Evolutionary conservation across 2,797 vertebrate species (phyloP).

Genomic region (Coregonus sp.): DNA sequence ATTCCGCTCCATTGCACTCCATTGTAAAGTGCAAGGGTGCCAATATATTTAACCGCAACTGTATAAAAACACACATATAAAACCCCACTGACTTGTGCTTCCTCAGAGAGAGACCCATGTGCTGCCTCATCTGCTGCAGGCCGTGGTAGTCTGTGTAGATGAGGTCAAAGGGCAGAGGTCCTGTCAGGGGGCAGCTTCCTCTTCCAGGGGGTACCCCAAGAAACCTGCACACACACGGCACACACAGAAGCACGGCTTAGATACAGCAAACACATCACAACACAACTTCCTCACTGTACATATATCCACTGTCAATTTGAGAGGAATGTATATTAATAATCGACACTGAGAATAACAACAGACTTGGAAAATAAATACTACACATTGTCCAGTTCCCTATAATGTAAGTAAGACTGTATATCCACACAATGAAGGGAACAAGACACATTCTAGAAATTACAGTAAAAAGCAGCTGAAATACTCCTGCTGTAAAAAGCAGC

Average conservation of each 20-base stretch:
- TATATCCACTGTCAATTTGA: background rate
- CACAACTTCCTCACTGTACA: background rate
- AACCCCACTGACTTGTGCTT: conserved; percentile 81
- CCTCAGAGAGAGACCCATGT: conserved; percentile 88
- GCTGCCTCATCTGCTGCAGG: conserved; percentile 87
- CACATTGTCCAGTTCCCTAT: background rate
- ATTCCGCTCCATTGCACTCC: background rate
- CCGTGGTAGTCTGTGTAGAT: conserved; percentile 90
- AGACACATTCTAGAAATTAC: background rate
- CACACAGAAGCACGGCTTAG: background rate
- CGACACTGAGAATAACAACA: background rate
- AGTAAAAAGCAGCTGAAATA: background rate
- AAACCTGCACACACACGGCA: conserved; percentile 63
- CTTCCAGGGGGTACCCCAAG: conserved; percentile 88
- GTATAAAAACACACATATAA: conserved; percentile 17
- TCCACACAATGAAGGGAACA: background rate
- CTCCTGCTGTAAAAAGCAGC: background rate
- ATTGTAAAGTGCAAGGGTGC: background rate
- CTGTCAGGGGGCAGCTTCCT: conserved; percentile 84
- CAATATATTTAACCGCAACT: background rate
- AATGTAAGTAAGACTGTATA: background rate
- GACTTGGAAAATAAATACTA: background rate
- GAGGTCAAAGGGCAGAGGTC: conserved; percentile 83
- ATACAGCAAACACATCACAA: background rate
- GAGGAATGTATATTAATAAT: background rate